These are phyloP conservation scores for Zygogramma bicolorata DNA, from an alignment of 2,888 invertebrate species.

Conservation along the genomic window DNA sequence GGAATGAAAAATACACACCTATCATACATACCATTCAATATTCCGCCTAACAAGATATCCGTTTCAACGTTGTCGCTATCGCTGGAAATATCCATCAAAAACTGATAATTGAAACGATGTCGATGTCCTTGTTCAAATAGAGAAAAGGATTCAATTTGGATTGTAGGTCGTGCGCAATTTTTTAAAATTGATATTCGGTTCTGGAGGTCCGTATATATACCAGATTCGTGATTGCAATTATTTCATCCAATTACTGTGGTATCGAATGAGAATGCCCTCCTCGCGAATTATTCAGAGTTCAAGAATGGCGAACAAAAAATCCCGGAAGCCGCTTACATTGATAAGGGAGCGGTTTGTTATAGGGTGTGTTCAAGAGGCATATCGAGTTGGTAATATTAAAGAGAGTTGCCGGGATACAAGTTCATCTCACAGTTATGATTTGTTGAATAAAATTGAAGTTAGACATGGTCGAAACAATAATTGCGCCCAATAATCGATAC, in stretches of 20 bases:
- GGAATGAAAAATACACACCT: not conserved
- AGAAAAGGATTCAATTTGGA: conserved; percentile 60
- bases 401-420: too few species aligned
- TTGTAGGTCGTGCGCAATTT: conserved; percentile 35
- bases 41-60: not conserved
- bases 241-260: conserved; percentile 62
- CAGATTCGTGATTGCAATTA: conserved; percentile 55
- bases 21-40: not conserved
- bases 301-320: conserved; percentile 53
- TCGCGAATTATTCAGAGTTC: conserved; percentile 60
- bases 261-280: conserved; percentile 57
- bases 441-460: not conserved
- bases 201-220: conserved; percentile 54
- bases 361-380: not conserved
- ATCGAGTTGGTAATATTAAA: not conserved
- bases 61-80: conserved; percentile 1
- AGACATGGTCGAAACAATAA: too few species aligned
- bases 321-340: conserved; percentile 44
- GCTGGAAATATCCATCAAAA: conserved; percentile 28
- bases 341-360: not conserved
- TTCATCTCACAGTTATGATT: not conserved
- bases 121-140: conserved; percentile 60
- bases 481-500: too few species aligned
- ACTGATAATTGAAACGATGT: conserved; percentile 56
- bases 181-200: conserved; percentile 55